Evolutionary conservation across 2,113 vertebrate genomes (phyloP).

Genomic region (Rhea americana): DNA sequence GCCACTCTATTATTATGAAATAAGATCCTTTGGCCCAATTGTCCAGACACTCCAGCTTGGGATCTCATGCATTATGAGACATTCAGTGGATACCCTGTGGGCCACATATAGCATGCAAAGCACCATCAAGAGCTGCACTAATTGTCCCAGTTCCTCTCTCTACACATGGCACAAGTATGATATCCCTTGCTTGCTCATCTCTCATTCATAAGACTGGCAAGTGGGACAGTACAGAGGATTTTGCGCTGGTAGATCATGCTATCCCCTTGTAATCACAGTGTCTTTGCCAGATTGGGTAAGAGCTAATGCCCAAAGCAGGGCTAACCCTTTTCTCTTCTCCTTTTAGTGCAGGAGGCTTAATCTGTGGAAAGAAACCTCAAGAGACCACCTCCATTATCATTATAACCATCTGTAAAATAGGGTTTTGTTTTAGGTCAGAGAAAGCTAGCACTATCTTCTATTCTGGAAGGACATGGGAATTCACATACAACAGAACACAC

Average conservation of each 20-base stretch:
- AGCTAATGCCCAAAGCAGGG: neutral
- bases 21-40: neutral
- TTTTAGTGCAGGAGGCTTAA: neutral
- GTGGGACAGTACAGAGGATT: neutral
- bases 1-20: neutral
- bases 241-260: neutral
- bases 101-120: neutral
- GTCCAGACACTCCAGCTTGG: neutral
- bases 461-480: neutral
- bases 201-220: fast-evolving
- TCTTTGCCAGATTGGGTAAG: neutral
- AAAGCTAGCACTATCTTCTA: neutral
- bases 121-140: neutral
- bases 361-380: fast-evolving
- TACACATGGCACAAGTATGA: fast-evolving
- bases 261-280: neutral
- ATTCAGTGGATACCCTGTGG: neutral
- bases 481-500: neutral
- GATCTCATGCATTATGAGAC: neutral
- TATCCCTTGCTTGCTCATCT: neutral
- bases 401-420: neutral
- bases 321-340: neutral
- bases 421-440: neutral
- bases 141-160: neutral
- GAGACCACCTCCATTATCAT: neutral